Conservation (phyloP, 2,888 invertebrate species). For the Elmis aenea region DNA sequence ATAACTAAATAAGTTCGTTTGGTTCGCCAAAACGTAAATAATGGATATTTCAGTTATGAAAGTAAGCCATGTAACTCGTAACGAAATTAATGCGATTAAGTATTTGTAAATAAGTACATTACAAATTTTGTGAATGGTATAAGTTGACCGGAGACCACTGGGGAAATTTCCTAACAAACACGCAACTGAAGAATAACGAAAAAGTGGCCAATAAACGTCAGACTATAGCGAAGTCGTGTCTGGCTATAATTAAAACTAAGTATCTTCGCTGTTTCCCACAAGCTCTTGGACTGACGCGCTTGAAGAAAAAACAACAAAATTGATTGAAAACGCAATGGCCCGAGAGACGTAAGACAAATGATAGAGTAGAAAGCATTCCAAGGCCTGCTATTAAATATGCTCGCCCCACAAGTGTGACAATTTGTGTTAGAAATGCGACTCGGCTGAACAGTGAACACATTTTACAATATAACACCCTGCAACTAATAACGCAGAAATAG, state of each 20-base stretch:
- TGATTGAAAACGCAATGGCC: constrained; percentile 41
- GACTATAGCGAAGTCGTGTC: constrained; percentile 33
- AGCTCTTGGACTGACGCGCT: constrained; percentile 25
- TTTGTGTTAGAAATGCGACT: no score
- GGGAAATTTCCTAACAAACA: constrained; percentile 36
- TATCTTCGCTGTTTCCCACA: constrained; percentile 36
- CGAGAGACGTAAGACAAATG: constrained; percentile 41
- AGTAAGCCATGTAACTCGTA: no score
- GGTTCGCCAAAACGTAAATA: no score
- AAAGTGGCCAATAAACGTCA: constrained; percentile 43
- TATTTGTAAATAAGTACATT: no score
- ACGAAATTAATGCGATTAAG: no score
- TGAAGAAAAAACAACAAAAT: constrained; percentile 31
- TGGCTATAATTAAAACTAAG: constrained; percentile 45
- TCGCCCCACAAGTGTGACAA: constrained; percentile 18
- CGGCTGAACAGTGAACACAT: no score
- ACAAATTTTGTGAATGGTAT: no score
- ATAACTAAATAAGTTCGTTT: no score
- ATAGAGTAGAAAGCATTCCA: constrained; percentile 23
- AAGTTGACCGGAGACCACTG: no score
- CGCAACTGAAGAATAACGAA: constrained; percentile 33
- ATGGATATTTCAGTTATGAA: no score
- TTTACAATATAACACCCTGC: no score
- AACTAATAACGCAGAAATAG: no score
- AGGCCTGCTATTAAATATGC: constrained; percentile 31